phyloP scores from a whole-genome alignment of 2,888 invertebrate species.

The Drosophila antonietae region DNA sequence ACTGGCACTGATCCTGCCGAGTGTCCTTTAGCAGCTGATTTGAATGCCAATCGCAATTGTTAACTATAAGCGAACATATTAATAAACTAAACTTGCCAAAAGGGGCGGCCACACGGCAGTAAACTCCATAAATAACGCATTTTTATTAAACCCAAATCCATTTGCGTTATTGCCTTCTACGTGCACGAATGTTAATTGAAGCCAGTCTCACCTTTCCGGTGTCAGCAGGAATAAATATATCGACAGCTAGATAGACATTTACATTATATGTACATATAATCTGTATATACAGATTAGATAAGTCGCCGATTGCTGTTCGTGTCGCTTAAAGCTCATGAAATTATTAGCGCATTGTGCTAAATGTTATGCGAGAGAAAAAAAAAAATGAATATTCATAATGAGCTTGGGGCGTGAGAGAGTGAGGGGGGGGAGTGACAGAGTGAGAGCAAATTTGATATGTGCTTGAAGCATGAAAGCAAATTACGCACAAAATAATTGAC shows the following conservation, averaged over 20 bases:
- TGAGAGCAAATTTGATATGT: conserved; percentile 47
- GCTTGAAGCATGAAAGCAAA: conserved; percentile 74
- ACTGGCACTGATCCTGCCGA: conserved; percentile 1
- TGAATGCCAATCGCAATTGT: conserved; percentile 62
- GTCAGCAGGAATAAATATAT: conserved; percentile 18
- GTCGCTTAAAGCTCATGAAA: conserved; percentile 45
- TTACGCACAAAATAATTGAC: conserved; percentile 79
- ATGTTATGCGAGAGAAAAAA: conserved; percentile 4
- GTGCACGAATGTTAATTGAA: conserved; percentile 80
- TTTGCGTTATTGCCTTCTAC: conserved; percentile 79
- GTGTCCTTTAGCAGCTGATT: conserved; percentile 32
- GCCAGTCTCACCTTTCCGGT: conserved; percentile 46
- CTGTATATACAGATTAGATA: conserved; percentile 69
- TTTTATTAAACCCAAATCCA: conserved; percentile 76
- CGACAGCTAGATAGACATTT: neutral
- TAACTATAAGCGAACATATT: conserved; percentile 51
- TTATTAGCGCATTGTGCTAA: conserved; percentile 49
- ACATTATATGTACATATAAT: conserved; percentile 1
- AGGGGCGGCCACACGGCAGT: conserved; percentile 36
- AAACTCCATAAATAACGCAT: conserved; percentile 76
- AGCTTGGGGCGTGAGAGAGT: neutral
- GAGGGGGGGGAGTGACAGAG: neutral
- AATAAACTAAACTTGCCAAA: conserved; percentile 59
- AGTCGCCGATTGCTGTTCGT: conserved; percentile 44
- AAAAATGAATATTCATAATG: conserved; percentile 68